Conservation (phyloP, 2,113 vertebrate species). For the Halichoerus grypus region DNA sequence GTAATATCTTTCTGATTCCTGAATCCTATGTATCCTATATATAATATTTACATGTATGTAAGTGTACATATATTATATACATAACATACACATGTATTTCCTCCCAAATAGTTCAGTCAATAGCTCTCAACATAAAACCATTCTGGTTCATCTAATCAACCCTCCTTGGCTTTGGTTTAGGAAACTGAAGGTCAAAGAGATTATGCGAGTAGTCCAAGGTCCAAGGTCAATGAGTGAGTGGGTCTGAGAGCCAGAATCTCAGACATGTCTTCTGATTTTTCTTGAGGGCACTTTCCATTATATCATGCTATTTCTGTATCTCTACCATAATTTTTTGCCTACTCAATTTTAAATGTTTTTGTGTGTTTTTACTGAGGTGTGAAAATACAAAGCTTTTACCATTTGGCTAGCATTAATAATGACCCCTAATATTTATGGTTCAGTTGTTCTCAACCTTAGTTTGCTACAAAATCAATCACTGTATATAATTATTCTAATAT, state of each 20-base stretch:
- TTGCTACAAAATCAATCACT: neutral
- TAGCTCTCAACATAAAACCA: neutral
- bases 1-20: neutral
- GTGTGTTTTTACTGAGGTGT: neutral
- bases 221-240: neutral
- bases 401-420: neutral
- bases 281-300: neutral
- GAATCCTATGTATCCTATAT: neutral
- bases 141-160: neutral
- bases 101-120: neutral
- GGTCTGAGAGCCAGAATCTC: neutral
- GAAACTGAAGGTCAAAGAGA: neutral
- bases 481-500: neutral
- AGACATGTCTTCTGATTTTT: neutral
- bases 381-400: neutral
- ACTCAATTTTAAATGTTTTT: neutral
- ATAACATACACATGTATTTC: neutral
- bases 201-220: neutral
- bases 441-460: neutral
- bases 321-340: neutral
- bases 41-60: neutral
- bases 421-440: neutral
- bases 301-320: neutral
- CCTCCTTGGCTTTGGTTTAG: neutral
- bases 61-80: accelerated